Evolutionary conservation across 2,113 vertebrate species (phyloP).

Genomic region (Mystacornis crossleyi): DNA sequence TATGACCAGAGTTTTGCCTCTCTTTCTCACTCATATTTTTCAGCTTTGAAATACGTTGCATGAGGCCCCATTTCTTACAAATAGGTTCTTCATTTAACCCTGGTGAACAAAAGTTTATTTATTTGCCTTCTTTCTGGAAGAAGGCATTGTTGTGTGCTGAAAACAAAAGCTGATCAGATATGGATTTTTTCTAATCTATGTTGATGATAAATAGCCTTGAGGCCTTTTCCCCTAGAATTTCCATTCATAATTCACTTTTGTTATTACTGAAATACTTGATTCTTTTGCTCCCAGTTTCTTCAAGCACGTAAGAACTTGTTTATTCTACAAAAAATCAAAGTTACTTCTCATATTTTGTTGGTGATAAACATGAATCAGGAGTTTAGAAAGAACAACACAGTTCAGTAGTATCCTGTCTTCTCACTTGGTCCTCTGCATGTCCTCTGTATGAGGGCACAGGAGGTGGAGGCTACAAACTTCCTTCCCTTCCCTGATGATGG

Average conservation of each 20-base stretch:
- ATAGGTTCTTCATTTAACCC: slow-evolving; percentile 8
- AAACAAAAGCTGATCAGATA: slow-evolving; percentile 30
- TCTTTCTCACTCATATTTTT: neutral
- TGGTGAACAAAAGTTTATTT: slow-evolving; percentile 45
- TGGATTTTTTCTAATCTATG: neutral
- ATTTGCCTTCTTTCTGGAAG: slow-evolving; percentile 12
- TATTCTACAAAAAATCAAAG: neutral
- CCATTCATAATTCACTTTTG: neutral
- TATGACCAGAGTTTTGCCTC: neutral
- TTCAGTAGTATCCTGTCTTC: neutral
- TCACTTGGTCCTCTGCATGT: neutral
- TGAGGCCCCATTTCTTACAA: slow-evolving; percentile 29
- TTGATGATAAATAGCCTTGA: neutral
- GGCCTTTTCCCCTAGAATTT: neutral
- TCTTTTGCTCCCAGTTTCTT: neutral
- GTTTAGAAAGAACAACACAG: neutral
- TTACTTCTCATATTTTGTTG: neutral
- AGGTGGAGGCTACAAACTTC: neutral
- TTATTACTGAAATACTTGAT: neutral
- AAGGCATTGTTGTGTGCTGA: slow-evolving; percentile 16
- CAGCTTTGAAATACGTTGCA: slow-evolving; percentile 18
- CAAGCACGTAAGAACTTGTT: neutral
- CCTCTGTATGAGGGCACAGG: neutral
- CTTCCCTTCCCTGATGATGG: neutral
- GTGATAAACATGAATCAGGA: neutral